Evolutionary conservation across 2,113 vertebrate species (phyloP).

Genomic region (Bucco capensis): DNA sequence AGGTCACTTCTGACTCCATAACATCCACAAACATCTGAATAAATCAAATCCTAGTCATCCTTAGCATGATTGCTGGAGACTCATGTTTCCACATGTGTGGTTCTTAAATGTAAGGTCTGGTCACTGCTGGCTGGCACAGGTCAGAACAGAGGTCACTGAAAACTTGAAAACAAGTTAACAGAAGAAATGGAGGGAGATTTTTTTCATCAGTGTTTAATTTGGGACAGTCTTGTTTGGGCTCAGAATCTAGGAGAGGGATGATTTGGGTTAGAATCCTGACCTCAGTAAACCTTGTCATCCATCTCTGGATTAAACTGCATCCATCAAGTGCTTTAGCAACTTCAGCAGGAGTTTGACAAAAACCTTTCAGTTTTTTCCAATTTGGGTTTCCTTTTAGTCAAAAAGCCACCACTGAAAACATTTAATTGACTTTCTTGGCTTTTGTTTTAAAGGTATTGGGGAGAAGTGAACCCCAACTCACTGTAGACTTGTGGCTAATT

Average conservation of each 20-base stretch:
- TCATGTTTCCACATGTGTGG: not conserved
- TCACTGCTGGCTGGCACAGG: not conserved
- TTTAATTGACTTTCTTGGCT: not conserved
- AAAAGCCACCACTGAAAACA: not conserved
- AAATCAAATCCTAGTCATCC: not conserved
- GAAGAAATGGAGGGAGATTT: not conserved
- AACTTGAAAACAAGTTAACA: not conserved
- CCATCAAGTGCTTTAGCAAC: not conserved
- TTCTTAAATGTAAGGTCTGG: not conserved
- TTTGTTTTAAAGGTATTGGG: not conserved
- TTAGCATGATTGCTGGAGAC: not conserved
- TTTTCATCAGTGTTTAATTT: not conserved
- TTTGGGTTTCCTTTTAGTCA: not conserved
- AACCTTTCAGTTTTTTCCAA: not conserved
- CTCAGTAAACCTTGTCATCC: not conserved
- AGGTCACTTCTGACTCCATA: no score
- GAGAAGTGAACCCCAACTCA: not conserved
- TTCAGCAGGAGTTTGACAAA: not conserved
- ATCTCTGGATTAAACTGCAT: not conserved
- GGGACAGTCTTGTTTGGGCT: not conserved
- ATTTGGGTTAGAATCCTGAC: not conserved
- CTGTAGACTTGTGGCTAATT: not conserved
- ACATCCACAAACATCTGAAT: no score
- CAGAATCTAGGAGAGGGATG: not conserved
- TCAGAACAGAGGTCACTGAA: not conserved